Evolutionary conservation across 2,113 vertebrate genomes (phyloP).

Genomic region (Hydrochoerus hydrochaeris): DNA sequence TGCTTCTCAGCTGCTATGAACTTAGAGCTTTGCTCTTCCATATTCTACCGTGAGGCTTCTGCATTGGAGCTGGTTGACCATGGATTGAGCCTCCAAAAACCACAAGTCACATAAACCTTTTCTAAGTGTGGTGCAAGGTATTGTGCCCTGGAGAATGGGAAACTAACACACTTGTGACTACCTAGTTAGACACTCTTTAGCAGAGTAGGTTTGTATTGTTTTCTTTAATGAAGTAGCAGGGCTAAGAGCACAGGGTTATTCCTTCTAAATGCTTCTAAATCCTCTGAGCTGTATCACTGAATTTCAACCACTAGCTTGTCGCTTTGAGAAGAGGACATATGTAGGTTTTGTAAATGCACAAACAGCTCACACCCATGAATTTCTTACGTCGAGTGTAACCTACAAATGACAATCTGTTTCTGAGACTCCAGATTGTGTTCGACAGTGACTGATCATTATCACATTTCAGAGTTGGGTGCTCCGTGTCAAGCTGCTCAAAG

Average conservation of each 20-base stretch:
- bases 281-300: background rate
- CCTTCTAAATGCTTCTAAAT: background rate
- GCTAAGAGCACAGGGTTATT: accelerated
- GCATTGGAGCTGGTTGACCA: background rate
- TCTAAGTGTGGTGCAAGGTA: background rate
- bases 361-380: background rate
- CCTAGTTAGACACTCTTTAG: no score
- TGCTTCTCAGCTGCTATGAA: background rate
- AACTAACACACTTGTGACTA: no score
- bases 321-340: background rate
- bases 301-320: accelerated
- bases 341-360: accelerated
- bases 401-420: background rate
- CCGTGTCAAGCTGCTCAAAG: background rate
- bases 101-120: background rate
- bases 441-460: background rate
- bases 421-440: background rate
- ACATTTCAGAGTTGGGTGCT: background rate
- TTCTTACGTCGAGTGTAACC: background rate
- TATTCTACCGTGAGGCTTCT: background rate
- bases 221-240: background rate
- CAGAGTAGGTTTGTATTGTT: background rate
- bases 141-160: background rate
- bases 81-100: background rate
- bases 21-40: background rate